Percentiles rank a stretch among this genome's conserved stretches.
Evolutionary conservation across 2,113 vertebrate genomes (phyloP).

Genomic region (Microcebus ravelobensis): DNA sequence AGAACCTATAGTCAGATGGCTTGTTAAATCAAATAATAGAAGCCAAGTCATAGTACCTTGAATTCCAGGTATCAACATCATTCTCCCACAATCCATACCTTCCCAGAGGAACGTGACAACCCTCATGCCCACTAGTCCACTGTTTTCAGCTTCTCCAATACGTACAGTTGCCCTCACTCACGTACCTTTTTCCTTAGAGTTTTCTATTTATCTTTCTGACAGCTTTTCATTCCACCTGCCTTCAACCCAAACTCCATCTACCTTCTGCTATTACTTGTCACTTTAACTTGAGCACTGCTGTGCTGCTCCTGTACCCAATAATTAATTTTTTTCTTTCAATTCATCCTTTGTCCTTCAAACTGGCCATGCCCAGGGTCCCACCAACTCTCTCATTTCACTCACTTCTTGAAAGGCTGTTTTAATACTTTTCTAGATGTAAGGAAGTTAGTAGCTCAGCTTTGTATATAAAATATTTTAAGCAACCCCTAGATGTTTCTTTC

Average conservation of each 20-base stretch:
- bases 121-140: neutral
- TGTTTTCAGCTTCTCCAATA: neutral
- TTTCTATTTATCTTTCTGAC: neutral
- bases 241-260: neutral
- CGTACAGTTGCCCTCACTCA: neutral
- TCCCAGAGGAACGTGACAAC: neutral
- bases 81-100: neutral
- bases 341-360: neutral
- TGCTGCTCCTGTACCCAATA: neutral
- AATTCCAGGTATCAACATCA: neutral
- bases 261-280: fast-evolving
- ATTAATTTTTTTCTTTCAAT: neutral
- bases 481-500: neutral
- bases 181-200: neutral
- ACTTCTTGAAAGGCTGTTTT: neutral
- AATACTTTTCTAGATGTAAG: neutral
- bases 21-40: neutral
- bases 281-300: neutral
- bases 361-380: neutral
- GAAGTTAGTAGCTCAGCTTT: neutral
- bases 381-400: neutral
- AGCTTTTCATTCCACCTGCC: neutral
- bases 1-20: neutral
- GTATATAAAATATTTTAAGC: neutral
- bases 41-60: neutral